Conservation (phyloP, 2,113 vertebrate species). For the Coregonus clupeaformis region DNA sequence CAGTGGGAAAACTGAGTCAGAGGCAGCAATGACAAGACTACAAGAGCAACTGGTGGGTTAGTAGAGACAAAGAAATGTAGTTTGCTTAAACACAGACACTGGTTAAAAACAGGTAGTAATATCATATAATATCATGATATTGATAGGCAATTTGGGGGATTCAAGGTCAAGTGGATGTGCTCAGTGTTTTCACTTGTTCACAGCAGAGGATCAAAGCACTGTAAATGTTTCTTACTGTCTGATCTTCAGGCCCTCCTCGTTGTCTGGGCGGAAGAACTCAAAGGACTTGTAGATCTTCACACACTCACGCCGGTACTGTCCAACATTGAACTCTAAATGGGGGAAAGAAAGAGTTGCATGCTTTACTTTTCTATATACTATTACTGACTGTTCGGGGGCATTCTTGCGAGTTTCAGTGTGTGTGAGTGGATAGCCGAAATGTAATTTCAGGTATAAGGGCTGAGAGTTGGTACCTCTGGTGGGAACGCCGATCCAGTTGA, state of each 20-base stretch:
- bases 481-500: constrained; percentile 97
- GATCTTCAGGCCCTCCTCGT: constrained; percentile 94
- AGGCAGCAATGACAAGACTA: neutral
- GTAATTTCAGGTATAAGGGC: neutral
- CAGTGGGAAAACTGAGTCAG: neutral
- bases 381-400: no score
- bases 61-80: no score
- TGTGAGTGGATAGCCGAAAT: no score
- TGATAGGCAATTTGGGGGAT: neutral
- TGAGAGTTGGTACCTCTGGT: constrained; percentile 81
- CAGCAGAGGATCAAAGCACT: neutral
- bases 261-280: constrained; percentile 96
- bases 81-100: neutral
- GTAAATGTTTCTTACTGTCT: constrained; percentile 79
- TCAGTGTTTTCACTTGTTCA: neutral
- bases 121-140: neutral
- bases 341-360: neutral
- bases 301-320: constrained; percentile 91
- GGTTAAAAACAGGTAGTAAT: neutral
- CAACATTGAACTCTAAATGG: constrained; percentile 91
- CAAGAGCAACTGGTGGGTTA: neutral
- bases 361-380: neutral
- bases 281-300: constrained; percentile 96
- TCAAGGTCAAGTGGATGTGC: neutral
- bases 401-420: no score